A percentile compares a stretch with the other conserved stretches of the same genome.
These are phyloP conservation scores for Diplogasteroides magnus DNA, from an alignment of 1,140 invertebrate species.

Conservation along the genomic window DNA sequence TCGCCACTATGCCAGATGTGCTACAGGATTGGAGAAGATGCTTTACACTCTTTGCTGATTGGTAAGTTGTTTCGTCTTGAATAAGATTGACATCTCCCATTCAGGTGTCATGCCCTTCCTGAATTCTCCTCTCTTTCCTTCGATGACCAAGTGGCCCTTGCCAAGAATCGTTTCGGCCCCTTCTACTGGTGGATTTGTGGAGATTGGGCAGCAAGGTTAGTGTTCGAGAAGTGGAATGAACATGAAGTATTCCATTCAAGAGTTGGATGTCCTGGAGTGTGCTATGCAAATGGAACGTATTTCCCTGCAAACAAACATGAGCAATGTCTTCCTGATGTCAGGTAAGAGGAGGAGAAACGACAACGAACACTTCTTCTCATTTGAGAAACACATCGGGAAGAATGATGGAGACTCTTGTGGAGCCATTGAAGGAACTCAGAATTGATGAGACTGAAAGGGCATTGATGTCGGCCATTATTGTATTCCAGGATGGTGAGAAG, in stretches of 20 bases:
- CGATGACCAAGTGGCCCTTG: constrained; percentile 21
- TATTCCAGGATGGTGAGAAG: constrained; percentile 27
- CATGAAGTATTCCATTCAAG: no score
- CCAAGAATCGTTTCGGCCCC: constrained; percentile 31
- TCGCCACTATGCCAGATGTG: constrained; percentile 27
- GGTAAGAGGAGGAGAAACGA: constrained; percentile 22
- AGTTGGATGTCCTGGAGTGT: constrained; percentile 29
- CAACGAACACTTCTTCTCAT: constrained; percentile 5
- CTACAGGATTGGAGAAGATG: constrained; percentile 30
- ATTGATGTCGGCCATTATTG: constrained; percentile 26
- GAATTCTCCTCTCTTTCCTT: constrained; percentile 19
- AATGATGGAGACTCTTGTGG: constrained; percentile 24
- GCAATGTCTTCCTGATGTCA: constrained; percentile 29
- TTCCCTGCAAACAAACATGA: constrained; percentile 13
- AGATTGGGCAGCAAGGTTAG: constrained; percentile 22
- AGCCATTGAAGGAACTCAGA: constrained; percentile 25
- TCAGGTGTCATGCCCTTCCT: constrained; percentile 22
- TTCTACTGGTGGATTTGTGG: constrained; percentile 35
- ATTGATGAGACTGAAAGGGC: constrained; percentile 24
- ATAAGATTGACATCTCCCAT: no score
- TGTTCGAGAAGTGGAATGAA: no score
- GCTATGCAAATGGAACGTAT: constrained; percentile 33
- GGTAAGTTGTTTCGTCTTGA: no score
- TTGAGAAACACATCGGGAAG: constrained; percentile 17
- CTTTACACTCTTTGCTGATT: not conserved